phyloP scores from a whole-genome alignment of 2,797 vertebrate genomes.

The Xiphophorus birchmanni region DNA sequence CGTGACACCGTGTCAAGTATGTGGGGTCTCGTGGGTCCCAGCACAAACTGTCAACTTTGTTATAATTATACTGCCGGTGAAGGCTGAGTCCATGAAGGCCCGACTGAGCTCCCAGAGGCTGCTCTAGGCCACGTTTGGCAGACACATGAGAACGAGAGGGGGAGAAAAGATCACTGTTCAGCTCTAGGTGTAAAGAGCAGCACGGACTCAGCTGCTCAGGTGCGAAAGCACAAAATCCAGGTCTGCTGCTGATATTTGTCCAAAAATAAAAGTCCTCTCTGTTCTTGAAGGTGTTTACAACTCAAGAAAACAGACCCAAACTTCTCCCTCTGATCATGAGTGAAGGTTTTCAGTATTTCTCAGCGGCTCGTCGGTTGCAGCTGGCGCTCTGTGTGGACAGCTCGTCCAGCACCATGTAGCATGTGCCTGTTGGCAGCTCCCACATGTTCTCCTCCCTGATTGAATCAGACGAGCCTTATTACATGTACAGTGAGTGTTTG shows the following conservation, averaged over 20 bases:
- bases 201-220: conserved; percentile 15
- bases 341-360: not conserved
- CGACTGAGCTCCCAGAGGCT: not conserved
- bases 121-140: conserved; percentile 45
- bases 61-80: conserved; percentile 6
- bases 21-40: not conserved
- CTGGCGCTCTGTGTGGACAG: conserved; percentile 33
- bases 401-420: conserved; percentile 33
- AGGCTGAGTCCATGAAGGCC: conserved; percentile 32
- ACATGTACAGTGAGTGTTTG: conserved; percentile 46
- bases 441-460: conserved; percentile 52
- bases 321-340: not conserved
- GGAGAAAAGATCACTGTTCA: conserved; percentile 34
- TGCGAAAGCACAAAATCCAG: conserved; percentile 23
- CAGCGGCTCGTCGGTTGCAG: conserved; percentile 12
- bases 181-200: conserved; percentile 46
- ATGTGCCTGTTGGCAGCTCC: conserved; percentile 32
- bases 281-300: not conserved
- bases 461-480: conserved; percentile 53
- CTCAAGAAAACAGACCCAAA: not conserved
- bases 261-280: not conserved
- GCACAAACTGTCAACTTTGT: conserved; percentile 10
- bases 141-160: conserved; percentile 56
- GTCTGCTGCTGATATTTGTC: conserved; percentile 5
- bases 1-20: not conserved